Conservation (phyloP, 2,888 invertebrate species). For the Drosophila affinis region DNA sequence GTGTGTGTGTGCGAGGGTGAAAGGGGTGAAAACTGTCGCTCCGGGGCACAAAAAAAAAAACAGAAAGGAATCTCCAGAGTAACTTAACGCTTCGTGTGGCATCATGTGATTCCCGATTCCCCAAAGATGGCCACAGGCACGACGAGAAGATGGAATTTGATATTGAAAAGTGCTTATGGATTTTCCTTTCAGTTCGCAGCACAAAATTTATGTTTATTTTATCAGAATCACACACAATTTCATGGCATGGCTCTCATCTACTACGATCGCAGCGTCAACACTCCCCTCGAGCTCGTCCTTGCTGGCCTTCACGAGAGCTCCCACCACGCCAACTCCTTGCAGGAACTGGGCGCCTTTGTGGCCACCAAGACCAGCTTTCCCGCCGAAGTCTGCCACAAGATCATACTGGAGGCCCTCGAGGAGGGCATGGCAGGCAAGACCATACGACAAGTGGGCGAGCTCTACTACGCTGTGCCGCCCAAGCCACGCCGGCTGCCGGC, state of each 20-base stretch:
- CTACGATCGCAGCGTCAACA: slow-evolving; percentile 42
- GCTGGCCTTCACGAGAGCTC: slow-evolving; percentile 14
- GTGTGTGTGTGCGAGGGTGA: slow-evolving; percentile 23
- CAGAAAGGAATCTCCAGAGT: background rate
- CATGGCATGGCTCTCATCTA: slow-evolving; percentile 34
- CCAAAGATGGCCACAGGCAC: slow-evolving; percentile 24
- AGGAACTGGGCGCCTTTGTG: slow-evolving; percentile 24
- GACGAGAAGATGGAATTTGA: background rate
- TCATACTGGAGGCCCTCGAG: slow-evolving; percentile 28
- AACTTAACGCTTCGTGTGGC: slow-evolving; percentile 34
- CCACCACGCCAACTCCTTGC: background rate
- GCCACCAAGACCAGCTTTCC: slow-evolving; percentile 29
- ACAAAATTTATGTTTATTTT: slow-evolving; percentile 8
- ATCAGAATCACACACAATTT: background rate
- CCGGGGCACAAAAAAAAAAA: slow-evolving; percentile 9
- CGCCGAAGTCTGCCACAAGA: slow-evolving; percentile 29
- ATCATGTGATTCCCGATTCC: slow-evolving; percentile 22
- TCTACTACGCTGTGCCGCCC: slow-evolving; percentile 28
- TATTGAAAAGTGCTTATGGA: slow-evolving; percentile 1
- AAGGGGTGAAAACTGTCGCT: slow-evolving; percentile 34
- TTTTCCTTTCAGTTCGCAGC: slow-evolving; percentile 9
- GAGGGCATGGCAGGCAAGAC: slow-evolving; percentile 17
- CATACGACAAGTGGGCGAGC: slow-evolving; percentile 24
- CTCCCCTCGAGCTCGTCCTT: slow-evolving; percentile 26
- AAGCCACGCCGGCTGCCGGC: slow-evolving; percentile 11